These are phyloP conservation scores for Miltochrista miniata DNA, from an alignment of 2,888 invertebrate genomes.

Conservation along the genomic window DNA sequence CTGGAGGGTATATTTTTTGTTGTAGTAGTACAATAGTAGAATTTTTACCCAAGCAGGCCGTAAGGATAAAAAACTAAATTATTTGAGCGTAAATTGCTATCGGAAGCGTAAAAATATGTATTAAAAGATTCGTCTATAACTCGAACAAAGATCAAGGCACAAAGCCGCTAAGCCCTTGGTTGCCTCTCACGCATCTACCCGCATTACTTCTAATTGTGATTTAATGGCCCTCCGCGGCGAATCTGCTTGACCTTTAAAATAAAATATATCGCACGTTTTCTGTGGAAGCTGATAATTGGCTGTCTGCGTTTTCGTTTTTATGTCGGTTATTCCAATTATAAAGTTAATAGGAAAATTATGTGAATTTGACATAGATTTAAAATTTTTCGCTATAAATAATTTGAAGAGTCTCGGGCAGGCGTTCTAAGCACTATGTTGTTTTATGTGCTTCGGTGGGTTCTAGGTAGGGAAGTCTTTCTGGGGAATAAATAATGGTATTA, in stretches of 20 bases:
- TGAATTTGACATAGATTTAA: too few species aligned
- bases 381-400: too few species aligned
- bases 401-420: too few species aligned
- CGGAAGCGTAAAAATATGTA: constrained; percentile 62
- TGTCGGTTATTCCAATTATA: too few species aligned
- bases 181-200: constrained; percentile 75
- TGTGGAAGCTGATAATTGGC: constrained; percentile 27
- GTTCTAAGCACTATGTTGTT: too few species aligned
- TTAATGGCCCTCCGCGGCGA: constrained; percentile 73
- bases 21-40: too few species aligned
- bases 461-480: too few species aligned
- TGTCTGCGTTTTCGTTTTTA: neutral
- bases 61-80: too few species aligned
- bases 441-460: too few species aligned
- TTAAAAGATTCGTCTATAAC: constrained; percentile 70
- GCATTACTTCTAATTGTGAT: constrained; percentile 82
- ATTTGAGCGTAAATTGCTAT: constrained; percentile 33
- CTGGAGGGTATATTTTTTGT: too few species aligned
- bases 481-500: too few species aligned
- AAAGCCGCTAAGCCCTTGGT: constrained; percentile 60
- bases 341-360: neutral
- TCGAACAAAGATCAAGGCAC: constrained; percentile 67
- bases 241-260: constrained; percentile 70
- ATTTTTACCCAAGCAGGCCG: too few species aligned
- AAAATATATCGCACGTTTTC: constrained; percentile 55